Conservation (phyloP, 64 coral and sea anemone species). For the Anthopleura sola region DNA sequence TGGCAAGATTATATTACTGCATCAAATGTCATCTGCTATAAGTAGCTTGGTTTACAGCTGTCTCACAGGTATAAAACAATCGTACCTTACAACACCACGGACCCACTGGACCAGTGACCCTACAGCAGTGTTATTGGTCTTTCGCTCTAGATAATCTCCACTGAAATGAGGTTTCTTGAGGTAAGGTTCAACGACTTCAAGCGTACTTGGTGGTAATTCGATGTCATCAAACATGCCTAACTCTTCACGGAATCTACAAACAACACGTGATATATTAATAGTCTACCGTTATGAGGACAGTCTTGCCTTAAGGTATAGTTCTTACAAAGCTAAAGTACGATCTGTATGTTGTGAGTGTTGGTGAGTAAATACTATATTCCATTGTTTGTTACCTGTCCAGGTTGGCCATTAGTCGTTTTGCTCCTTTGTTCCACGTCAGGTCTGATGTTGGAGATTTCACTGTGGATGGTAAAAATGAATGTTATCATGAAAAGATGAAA, state of each 20-base stretch:
- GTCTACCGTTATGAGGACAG: not conserved
- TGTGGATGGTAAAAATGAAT: conserved; percentile 22
- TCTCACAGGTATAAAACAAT: too few species aligned
- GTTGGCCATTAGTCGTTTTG: conserved; percentile 97
- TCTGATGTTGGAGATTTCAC: conserved; percentile 96
- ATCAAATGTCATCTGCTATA: too few species aligned
- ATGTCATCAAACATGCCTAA: conserved; percentile 81
- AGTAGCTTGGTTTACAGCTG: too few species aligned
- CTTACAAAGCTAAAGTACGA: too few species aligned
- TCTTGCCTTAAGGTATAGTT: too few species aligned
- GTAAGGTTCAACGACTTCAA: conserved; percentile 90
- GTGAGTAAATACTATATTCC: too few species aligned
- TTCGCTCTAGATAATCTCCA: conserved; percentile 79
- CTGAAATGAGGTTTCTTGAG: conserved; percentile 89
- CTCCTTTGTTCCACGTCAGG: conserved; percentile 99
- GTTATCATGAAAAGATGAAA: not conserved
- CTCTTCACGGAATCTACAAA: conserved; percentile 87
- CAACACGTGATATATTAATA: not conserved
- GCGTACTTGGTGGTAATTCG: conserved; percentile 72
- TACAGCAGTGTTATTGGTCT: conserved; percentile 84
- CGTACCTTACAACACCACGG: conserved; percentile 81
- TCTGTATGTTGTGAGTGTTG: too few species aligned
- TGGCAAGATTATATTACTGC: too few species aligned
- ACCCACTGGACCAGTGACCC: conserved; percentile 88
- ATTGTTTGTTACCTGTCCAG: conserved; percentile 94